These are phyloP conservation scores for Erpornis zantholeuca DNA, from an alignment of 2,113 vertebrate species.

Conservation along the genomic window DNA sequence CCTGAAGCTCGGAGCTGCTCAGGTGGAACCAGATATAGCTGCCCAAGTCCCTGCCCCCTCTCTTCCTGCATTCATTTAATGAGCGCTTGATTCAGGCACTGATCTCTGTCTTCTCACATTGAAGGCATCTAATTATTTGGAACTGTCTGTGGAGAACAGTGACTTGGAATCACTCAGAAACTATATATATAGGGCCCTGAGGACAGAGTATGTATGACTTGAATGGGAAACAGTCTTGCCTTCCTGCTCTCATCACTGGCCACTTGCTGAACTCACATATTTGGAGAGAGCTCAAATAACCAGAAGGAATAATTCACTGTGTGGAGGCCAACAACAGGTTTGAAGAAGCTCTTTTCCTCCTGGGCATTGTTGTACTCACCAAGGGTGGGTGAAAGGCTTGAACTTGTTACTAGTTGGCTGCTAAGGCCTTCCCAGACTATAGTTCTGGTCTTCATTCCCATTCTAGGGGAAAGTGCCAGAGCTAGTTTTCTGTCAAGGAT, in stretches of 20 bases:
- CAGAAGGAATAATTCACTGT: background rate
- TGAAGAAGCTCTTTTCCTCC: conserved; percentile 8
- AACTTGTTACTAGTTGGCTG: conserved; percentile 18
- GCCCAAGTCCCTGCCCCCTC: background rate
- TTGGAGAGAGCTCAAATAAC: background rate
- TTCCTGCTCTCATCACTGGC: background rate
- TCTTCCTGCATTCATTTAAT: background rate
- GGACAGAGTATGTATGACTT: background rate
- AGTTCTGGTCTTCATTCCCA: background rate
- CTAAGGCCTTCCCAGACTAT: background rate
- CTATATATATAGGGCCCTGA: background rate
- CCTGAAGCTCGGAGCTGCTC: background rate
- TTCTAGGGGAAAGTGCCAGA: background rate
- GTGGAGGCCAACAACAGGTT: background rate
- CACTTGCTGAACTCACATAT: background rate
- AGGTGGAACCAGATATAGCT: background rate
- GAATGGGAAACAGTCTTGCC: background rate
- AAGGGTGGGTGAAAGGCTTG: background rate
- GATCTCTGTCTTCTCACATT: background rate
- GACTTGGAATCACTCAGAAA: background rate
- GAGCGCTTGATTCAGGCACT: background rate
- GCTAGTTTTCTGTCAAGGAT: background rate
- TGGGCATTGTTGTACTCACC: conserved; percentile 33
- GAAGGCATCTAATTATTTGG: background rate
- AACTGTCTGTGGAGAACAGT: background rate